A percentile compares a stretch with the other conserved stretches of the same genome.
These are phyloP conservation scores for Cheilosia scutellata DNA, from an alignment of 2,888 invertebrate genomes.

Conservation along the genomic window DNA sequence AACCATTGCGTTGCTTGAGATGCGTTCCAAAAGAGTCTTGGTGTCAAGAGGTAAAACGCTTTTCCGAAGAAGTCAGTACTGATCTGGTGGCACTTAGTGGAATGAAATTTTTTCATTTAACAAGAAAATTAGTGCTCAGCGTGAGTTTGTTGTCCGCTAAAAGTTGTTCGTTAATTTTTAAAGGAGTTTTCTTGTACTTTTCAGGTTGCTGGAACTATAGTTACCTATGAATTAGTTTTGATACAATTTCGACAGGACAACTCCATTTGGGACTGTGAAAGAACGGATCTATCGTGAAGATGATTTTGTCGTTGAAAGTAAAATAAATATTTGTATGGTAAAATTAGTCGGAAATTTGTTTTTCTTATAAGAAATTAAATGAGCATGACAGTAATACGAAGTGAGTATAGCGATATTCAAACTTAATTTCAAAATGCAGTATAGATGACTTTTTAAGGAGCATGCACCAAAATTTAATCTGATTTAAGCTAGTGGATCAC, in stretches of 20 bases:
- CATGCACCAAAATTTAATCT: too few relatives aligned
- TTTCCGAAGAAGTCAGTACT: conserved; percentile 82
- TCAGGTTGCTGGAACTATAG: conserved; percentile 87
- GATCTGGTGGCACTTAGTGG: conserved; percentile 83
- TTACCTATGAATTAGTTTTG: conserved; percentile 86
- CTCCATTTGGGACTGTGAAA: conserved; percentile 79
- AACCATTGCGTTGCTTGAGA: conserved; percentile 83
- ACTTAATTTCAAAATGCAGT: too few relatives aligned
- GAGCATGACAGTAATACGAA: too few relatives aligned
- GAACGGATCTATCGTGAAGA: conserved; percentile 33
- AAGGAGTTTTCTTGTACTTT: conserved; percentile 16
- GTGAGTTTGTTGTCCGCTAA: conserved; percentile 77
- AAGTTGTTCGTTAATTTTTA: neutral
- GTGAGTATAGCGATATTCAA: too few relatives aligned
- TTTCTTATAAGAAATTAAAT: too few relatives aligned
- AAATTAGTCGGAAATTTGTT: too few relatives aligned
- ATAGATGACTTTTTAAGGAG: too few relatives aligned
- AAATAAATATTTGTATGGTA: neutral
- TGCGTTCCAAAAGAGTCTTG: conserved; percentile 84
- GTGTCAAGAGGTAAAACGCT: conserved; percentile 84
- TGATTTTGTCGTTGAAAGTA: neutral
- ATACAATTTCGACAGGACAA: conserved; percentile 85
- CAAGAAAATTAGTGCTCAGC: conserved; percentile 82
- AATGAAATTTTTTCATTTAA: conserved; percentile 83
- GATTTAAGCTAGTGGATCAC: too few relatives aligned